phyloP scores from a whole-genome alignment of 2,888 invertebrate species.

The Trichogramma dendrolimi region DNA sequence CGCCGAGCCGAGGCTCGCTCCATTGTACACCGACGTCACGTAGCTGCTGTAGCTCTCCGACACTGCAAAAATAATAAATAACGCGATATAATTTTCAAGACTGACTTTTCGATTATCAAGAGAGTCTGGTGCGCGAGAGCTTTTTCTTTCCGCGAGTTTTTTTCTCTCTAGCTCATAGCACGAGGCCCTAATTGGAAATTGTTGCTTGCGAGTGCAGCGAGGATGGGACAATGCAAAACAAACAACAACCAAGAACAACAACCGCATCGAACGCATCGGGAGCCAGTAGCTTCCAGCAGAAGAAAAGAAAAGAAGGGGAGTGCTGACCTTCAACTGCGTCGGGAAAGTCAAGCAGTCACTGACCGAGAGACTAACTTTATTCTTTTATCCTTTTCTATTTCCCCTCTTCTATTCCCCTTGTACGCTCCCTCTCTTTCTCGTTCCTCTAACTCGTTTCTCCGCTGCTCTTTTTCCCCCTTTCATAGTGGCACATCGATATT shows the following conservation, averaged over 20 bases:
- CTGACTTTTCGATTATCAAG: too few species aligned
- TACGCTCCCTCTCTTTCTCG: conserved; percentile 12
- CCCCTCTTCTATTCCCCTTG: conserved; percentile 26
- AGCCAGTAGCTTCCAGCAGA: conserved; percentile 15
- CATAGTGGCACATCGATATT: too few species aligned
- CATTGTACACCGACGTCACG: conserved; percentile 52
- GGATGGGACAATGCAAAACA: conserved; percentile 9
- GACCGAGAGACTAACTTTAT: conserved; percentile 53
- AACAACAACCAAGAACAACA: too few species aligned
- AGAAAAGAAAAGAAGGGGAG: conserved; percentile 42
- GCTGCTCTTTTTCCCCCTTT: background rate
- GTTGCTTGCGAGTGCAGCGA: conserved; percentile 9
- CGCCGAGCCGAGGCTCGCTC: conserved; percentile 14
- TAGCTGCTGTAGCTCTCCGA: conserved; percentile 63
- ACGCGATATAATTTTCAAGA: too few species aligned
- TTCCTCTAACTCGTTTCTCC: conserved; percentile 1
- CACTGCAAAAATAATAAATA: conserved; percentile 54
- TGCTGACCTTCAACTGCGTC: conserved; percentile 51
- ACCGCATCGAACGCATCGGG: background rate
- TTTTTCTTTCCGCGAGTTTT: too few species aligned
- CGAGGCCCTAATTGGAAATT: too few species aligned
- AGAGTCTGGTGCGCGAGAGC: too few species aligned
- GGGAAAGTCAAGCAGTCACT: conserved; percentile 53
- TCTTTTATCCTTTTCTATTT: conserved; percentile 33
- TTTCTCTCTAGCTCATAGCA: too few species aligned